A percentile compares a stretch with the other conserved stretches of the same genome.
Evolutionary conservation across 2,113 vertebrate genomes (phyloP).

Genomic region (mouse (Mus musculus)): GRCm39 chr10:4820001-4820500

Average conservation of each 20-base stretch:
- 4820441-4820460: background rate
- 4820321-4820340: background rate
- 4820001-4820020: background rate
- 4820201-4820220: background rate
- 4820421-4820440: background rate
- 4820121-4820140: too few species aligned
- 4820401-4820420: background rate
- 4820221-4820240: conserved; percentile 15
- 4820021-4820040: background rate
- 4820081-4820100: background rate
- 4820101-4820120: background rate
- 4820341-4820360: background rate
- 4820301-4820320: conserved; percentile 24
- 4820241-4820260: conserved; percentile 58
- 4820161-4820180: background rate
- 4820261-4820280: conserved; percentile 40
- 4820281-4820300: conserved; percentile 34
- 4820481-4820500: background rate
- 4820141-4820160: background rate
- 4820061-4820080: background rate
- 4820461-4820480: background rate
- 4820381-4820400: background rate
- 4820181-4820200: background rate
- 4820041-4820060: background rate
- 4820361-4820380: background rate